Conservation (phyloP, 2,797 vertebrate genomes). For the Labeo calbasu region DNA sequence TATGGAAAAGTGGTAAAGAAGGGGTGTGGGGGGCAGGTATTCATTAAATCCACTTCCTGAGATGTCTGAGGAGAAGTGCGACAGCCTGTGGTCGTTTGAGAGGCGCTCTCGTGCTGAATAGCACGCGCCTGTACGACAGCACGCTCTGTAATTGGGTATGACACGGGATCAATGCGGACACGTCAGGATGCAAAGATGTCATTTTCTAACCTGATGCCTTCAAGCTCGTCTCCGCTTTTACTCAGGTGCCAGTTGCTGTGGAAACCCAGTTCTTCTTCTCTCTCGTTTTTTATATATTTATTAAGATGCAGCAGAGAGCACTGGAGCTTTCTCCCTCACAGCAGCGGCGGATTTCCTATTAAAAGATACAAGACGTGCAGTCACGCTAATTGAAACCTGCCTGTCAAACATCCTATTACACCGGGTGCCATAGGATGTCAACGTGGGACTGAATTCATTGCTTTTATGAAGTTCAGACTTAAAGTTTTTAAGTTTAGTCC, state of each 20-base stretch:
- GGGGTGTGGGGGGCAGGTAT: neutral
- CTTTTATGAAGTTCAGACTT: conserved; percentile 9
- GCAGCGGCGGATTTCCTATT: conserved; percentile 62
- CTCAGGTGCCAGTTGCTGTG: conserved; percentile 72
- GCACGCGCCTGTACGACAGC: conserved; percentile 42
- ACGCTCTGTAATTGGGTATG: conserved; percentile 77
- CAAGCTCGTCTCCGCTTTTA: conserved; percentile 59
- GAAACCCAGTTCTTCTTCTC: conserved; percentile 74
- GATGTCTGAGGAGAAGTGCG: conserved; percentile 17
- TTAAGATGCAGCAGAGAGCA: conserved; percentile 67
- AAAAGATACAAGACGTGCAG: conserved; percentile 65
- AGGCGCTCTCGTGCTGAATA: conserved; percentile 45
- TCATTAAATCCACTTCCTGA: conserved; percentile 38
- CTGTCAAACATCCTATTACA: conserved; percentile 44
- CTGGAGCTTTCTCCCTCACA: conserved; percentile 48
- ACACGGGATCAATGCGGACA: conserved; percentile 74
- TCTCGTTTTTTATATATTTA: conserved; percentile 53
- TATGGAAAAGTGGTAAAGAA: neutral
- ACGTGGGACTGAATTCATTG: conserved; percentile 17
- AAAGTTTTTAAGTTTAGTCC: conserved; percentile 7
- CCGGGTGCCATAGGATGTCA: conserved; percentile 15
- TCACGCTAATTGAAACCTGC: conserved; percentile 66
- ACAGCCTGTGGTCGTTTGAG: conserved; percentile 42
- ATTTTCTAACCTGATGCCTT: conserved; percentile 72
- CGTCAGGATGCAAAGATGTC: conserved; percentile 66